Conservation (phyloP, 2,797 vertebrate species). For the Aldrovandia affinis region DNA sequence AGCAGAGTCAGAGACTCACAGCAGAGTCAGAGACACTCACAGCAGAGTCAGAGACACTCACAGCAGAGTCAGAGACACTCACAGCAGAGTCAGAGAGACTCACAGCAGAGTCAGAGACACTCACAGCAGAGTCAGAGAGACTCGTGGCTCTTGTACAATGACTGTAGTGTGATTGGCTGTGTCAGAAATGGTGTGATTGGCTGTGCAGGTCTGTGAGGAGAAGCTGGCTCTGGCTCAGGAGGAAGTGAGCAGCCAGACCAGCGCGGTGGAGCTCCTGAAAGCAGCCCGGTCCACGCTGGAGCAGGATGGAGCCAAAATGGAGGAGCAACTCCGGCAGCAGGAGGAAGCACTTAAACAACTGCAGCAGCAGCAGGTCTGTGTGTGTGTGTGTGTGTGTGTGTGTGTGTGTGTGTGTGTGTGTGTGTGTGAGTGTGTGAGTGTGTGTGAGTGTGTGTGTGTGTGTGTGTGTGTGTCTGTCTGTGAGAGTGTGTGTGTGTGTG, state of each 20-base stretch:
- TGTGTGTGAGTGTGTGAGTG: not conserved
- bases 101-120: too few species aligned
- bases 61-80: too few species aligned
- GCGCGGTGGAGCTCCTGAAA: constrained; percentile 85
- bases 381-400: not conserved
- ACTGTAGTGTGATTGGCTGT: not conserved
- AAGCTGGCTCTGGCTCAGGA: constrained; percentile 87
- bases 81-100: too few species aligned
- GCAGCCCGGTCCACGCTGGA: constrained; percentile 69
- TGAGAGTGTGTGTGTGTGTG: not conserved
- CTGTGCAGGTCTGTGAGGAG: constrained; percentile 80
- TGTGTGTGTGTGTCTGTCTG: not conserved
- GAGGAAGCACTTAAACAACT: constrained; percentile 75
- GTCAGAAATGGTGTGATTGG: not conserved
- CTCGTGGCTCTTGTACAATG: not conserved
- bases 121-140: too few species aligned
- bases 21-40: too few species aligned
- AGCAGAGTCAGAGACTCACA: too few species aligned
- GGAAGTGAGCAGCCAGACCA: constrained; percentile 81
- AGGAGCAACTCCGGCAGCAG: constrained; percentile 78
- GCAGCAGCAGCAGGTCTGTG: constrained; percentile 84
- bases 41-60: too few species aligned
- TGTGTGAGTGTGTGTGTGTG: not conserved
- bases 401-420: not conserved
- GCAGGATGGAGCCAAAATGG: constrained; percentile 77